These are phyloP conservation scores for Magallana angulata DNA, from an alignment of 1,140 invertebrate species.

Conservation along the genomic window DNA sequence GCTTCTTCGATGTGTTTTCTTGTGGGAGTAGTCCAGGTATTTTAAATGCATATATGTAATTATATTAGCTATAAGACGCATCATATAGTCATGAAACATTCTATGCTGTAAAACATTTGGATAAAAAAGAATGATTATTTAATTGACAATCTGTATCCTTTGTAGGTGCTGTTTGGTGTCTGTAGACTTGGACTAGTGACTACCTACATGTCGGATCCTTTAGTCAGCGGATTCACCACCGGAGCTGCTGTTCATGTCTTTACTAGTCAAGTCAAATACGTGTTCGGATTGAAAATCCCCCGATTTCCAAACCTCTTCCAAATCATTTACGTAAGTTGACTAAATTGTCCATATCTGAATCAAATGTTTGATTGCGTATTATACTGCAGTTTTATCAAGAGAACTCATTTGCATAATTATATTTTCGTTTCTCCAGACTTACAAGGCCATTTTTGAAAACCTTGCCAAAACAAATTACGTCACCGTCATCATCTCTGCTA, in stretches of 20 bases:
- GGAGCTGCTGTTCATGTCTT: conserved; percentile 81
- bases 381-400: too few species aligned
- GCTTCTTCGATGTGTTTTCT: conserved; percentile 68
- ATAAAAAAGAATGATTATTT: background rate
- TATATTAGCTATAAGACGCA: too few species aligned
- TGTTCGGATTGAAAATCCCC: conserved; percentile 78
- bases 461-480: conserved; percentile 78
- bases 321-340: conserved; percentile 71
- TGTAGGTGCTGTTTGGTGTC: conserved; percentile 78
- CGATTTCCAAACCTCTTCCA: conserved; percentile 77
- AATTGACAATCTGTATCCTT: background rate
- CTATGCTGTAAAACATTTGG: too few species aligned
- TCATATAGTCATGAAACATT: too few species aligned
- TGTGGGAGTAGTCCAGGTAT: conserved; percentile 72
- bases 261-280: conserved; percentile 79
- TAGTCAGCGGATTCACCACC: conserved; percentile 81
- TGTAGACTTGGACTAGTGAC: conserved; percentile 79
- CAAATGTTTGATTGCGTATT: too few species aligned
- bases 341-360: too few species aligned
- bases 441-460: conserved; percentile 73
- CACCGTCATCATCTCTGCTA: conserved; percentile 84
- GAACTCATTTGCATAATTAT: too few species aligned
- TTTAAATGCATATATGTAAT: too few species aligned
- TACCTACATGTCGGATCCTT: conserved; percentile 80
- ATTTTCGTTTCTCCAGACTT: conserved; percentile 71